Evolutionary conservation across 2,888 invertebrate genomes (phyloP).

Genomic region (Drosophila neutralis): DNA sequence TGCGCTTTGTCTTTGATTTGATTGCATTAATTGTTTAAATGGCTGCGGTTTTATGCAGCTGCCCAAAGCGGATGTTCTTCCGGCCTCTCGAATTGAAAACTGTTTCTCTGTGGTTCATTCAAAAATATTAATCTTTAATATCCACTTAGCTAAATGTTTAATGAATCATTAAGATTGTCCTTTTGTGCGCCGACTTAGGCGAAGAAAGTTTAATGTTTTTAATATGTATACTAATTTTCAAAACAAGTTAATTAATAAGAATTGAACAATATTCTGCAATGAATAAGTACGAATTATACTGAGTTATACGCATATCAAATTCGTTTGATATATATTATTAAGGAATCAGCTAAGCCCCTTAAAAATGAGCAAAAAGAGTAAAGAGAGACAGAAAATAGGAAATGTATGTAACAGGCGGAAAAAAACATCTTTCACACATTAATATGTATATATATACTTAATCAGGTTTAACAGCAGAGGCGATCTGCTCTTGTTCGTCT

Average conservation of each 20-base stretch:
- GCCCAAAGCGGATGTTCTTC: not conserved
- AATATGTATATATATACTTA: no score
- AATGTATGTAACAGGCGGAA: no score
- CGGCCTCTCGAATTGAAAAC: conserved; percentile 4
- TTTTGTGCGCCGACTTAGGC: not conserved
- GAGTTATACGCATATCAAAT: no score
- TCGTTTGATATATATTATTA: no score
- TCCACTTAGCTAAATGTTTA: not conserved
- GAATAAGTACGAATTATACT: not conserved
- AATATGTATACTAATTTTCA: not conserved
- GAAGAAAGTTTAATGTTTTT: not conserved
- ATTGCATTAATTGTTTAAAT: conserved; percentile 64
- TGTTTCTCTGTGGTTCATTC: not conserved
- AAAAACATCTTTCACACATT: no score
- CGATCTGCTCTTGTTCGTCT: no score
- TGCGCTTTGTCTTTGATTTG: conserved; percentile 60
- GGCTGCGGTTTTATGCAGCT: conserved; percentile 32
- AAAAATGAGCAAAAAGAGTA: no score
- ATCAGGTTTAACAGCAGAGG: no score
- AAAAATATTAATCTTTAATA: conserved; percentile 24
- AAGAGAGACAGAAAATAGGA: no score
- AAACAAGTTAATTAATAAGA: not conserved
- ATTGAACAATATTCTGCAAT: not conserved
- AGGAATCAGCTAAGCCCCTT: no score
- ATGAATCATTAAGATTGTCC: not conserved